phyloP scores from a whole-genome alignment of 2,888 invertebrate genomes.

The Pachydiplax longipennis region DNA sequence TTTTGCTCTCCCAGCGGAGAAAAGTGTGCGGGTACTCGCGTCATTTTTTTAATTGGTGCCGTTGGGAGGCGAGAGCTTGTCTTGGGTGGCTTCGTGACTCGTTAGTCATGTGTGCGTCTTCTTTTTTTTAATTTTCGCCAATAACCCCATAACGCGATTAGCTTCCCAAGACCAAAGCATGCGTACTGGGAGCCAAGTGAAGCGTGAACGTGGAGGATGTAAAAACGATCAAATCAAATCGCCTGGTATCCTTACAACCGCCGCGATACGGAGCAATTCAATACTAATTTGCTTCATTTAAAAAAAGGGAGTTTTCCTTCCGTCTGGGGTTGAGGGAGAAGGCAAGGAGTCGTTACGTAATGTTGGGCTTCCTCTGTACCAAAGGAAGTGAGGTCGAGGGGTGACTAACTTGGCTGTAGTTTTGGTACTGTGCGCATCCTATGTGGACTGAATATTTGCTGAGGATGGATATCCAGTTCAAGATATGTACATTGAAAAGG shows the following conservation, averaged over 20 bases:
- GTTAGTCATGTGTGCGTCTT: slow-evolving; percentile 15
- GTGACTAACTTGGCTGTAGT: no score
- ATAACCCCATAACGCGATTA: slow-evolving; percentile 30
- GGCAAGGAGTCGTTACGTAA: no score
- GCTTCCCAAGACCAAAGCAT: slow-evolving; percentile 15
- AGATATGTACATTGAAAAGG: no score
- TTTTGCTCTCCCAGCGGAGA: neutral
- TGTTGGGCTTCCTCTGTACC: no score
- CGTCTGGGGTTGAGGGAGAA: no score
- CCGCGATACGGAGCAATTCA: neutral
- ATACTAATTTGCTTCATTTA: neutral
- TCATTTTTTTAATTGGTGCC: slow-evolving; percentile 1
- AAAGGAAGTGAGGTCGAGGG: no score
- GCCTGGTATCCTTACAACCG: neutral
- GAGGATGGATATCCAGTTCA: no score
- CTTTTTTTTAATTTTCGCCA: slow-evolving; percentile 22
- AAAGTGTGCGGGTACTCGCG: neutral
- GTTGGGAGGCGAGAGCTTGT: neutral
- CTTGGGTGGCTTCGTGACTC: slow-evolving; percentile 33
- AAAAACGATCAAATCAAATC: slow-evolving; percentile 3
- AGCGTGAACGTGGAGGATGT: slow-evolving; percentile 13
- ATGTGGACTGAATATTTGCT: no score
- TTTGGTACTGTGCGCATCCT: no score
- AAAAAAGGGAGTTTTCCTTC: neutral
- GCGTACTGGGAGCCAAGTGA: neutral